Conservation (phyloP, 1,140 invertebrate genomes). For the Latrodectus geometricus region DNA sequence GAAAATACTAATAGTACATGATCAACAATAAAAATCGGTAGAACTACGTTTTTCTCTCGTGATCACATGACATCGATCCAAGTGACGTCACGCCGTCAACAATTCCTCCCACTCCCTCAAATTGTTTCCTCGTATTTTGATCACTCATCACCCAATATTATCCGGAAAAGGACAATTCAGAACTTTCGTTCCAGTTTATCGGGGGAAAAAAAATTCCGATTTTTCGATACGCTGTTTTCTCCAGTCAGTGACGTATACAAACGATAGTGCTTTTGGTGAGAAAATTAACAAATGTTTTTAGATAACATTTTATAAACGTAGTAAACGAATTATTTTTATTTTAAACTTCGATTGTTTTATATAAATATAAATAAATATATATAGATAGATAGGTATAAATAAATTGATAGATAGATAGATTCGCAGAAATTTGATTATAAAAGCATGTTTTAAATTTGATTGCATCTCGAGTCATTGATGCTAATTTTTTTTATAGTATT, state of each 20-base stretch:
- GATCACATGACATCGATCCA: slow-evolving; percentile 43
- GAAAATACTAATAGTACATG: no score
- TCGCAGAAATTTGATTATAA: no score
- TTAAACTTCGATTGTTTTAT: background rate
- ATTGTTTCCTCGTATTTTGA: slow-evolving; percentile 20
- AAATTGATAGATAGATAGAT: no score
- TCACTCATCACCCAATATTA: background rate
- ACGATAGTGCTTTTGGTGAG: background rate
- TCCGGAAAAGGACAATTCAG: slow-evolving; percentile 1
- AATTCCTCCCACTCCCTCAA: background rate
- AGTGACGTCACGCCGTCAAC: slow-evolving; percentile 44
- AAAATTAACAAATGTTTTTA: background rate
- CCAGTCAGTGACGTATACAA: background rate
- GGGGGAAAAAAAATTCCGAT: background rate
- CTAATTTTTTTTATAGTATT: no score
- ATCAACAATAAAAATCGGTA: no score
- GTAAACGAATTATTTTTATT: background rate
- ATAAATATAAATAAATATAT: no score
- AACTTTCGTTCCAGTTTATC: background rate
- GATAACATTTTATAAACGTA: no score
- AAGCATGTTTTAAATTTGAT: no score
- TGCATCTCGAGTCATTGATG: no score
- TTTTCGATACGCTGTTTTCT: no score
- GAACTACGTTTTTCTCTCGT: background rate
- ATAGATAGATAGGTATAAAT: no score